Conservation (phyloP, 2,113 vertebrate species). For the Brachionichthys hirsutus region DNA sequence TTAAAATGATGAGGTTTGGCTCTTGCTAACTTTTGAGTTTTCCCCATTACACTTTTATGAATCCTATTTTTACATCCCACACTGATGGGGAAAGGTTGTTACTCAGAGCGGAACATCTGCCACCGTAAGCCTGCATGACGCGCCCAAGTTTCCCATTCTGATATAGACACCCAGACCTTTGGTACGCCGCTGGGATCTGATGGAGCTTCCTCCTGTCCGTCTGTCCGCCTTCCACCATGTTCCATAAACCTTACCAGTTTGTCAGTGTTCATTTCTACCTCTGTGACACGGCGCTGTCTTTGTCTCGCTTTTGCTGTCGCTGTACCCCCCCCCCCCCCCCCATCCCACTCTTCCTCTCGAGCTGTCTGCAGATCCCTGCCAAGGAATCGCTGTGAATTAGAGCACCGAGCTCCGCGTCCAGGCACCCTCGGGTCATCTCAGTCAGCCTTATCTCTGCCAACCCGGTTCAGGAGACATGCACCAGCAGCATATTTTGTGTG, state of each 20-base stretch:
- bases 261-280: conserved; percentile 27
- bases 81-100: no score
- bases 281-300: conserved; percentile 13
- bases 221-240: conserved; percentile 12
- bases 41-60: no score
- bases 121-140: no score
- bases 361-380: conserved; percentile 52
- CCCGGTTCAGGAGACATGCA: conserved; percentile 58
- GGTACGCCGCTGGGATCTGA: conserved; percentile 40
- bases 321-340: conserved; percentile 9
- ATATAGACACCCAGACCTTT: neutral
- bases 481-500: conserved; percentile 57
- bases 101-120: no score
- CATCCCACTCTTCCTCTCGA: conserved; percentile 9
- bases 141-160: no score
- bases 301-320: conserved; percentile 32
- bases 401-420: conserved; percentile 58
- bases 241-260: conserved; percentile 34
- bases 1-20: no score
- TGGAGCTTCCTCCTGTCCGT: conserved; percentile 4
- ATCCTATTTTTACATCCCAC: no score
- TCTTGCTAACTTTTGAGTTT: no score
- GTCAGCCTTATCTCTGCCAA: conserved; percentile 58
- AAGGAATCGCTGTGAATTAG: conserved; percentile 61
- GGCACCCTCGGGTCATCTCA: conserved; percentile 65